Base-by-base conservation (phyloP, 2,113 vertebrate species). In the Scortum barcoo region DNA sequence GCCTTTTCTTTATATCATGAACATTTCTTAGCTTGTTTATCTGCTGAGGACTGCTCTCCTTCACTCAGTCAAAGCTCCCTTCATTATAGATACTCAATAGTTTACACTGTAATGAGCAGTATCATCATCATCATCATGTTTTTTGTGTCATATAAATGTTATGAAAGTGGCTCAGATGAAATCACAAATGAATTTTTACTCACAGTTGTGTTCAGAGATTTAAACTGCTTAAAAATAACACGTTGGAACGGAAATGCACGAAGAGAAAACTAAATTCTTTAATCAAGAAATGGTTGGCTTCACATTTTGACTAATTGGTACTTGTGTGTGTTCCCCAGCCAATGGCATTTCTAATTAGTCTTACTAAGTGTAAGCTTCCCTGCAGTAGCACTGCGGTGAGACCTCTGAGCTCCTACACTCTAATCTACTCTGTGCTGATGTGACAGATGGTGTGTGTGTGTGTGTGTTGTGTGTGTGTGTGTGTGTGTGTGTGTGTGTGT, bases 391-490 rank as follows among this genome's bases (percentile, higher is more conserved):
- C 50, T 83, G 63, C 77, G 13, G 77, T 81, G 85, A 80, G 72
- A 50, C 65, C 67, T 70, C 83, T 86, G 85, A 89, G 80, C 86
- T 88, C 72, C 86, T 79, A 56, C 86, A 71, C 72, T 85, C 82
- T 94, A 95, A 93, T 94, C 95, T 91, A 84, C 82, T 86, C 86
- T 65, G 83, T 93, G 89, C 93, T 92, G 90, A 88, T 93, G 85
- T 87, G 90, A 92, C 94, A 95, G 94, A 95, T 95, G 94, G 94
- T 78, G 84, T 62, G 78, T 54, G 66, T 84, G 42, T 74, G 48
- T 80, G 67, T 77, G 38, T 76, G 76, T 73, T 36, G 62, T 62
- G 73, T 83, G 66, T 72, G 72, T 76, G 80, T 36, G 83, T 79
- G 85, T 50, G 36, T 36, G 62, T 62, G 73, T 83, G 66, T 72